Conservation (phyloP, 2,113 vertebrate genomes). For the Microtus oregoni region DNA sequence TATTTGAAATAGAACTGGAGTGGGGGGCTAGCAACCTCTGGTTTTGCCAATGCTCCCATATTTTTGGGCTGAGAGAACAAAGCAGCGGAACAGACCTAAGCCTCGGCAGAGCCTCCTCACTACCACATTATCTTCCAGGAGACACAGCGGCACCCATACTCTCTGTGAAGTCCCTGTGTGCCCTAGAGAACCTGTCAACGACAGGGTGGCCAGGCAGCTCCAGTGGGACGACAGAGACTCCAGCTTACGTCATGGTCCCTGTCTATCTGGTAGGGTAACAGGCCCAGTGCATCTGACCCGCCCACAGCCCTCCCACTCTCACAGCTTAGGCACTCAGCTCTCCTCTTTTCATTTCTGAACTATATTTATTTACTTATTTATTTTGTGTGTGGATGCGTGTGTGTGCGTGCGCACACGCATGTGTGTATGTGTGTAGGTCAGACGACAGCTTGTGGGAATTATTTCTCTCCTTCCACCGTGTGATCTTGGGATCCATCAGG, state of each 20-base stretch:
- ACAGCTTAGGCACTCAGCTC: background rate
- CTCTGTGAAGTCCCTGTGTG: background rate
- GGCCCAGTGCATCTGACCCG: background rate
- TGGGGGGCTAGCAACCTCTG: too few species aligned
- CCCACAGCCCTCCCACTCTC: background rate
- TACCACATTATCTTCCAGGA: rapidly evolving
- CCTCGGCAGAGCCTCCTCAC: rapidly evolving
- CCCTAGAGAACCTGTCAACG: background rate
- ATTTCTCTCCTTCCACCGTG: background rate
- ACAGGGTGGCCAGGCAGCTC: too few species aligned
- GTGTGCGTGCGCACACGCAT: too few species aligned
- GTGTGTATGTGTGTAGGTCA: background rate
- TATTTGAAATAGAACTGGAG: background rate
- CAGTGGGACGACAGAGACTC: rapidly evolving
- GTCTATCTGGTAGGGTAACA: background rate
- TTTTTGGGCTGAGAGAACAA: too few species aligned
- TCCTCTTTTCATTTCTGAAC: background rate
- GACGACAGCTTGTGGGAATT: background rate
- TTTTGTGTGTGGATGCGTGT: background rate
- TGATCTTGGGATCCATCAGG: background rate
- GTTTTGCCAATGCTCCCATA: background rate
- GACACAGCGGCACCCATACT: rapidly evolving
- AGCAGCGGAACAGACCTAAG: rapidly evolving
- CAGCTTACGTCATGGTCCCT: rapidly evolving
- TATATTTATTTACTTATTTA: background rate